phyloP scores from a whole-genome alignment of 2,888 invertebrate genomes.

The Onchidella celtica region DNA sequence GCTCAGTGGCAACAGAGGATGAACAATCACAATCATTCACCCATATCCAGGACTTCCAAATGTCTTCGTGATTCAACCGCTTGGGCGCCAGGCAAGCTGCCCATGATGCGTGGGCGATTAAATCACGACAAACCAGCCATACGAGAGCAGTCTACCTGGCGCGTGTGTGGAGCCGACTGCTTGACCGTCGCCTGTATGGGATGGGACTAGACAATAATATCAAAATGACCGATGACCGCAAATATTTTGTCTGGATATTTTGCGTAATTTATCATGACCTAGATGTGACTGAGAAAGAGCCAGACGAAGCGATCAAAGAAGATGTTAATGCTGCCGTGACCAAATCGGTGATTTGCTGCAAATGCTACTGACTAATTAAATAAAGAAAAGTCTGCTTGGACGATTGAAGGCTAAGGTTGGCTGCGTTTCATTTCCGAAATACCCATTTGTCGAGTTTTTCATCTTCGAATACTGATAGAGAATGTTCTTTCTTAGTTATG shows the following conservation, averaged over 20 bases:
- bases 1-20: too few relatives aligned
- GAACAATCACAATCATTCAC: too few relatives aligned
- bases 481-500: background rate
- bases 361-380: background rate
- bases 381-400: background rate
- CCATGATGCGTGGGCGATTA: background rate
- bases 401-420: background rate
- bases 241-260: too few relatives aligned
- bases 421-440: background rate
- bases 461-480: background rate
- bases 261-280: too few relatives aligned
- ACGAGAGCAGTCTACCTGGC: background rate
- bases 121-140: background rate
- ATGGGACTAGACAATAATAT: background rate
- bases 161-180: background rate
- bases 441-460: background rate
- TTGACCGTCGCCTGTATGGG: background rate
- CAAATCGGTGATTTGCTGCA: background rate
- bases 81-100: background rate
- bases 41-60: slow-evolving; percentile 5
- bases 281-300: background rate
- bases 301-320: background rate
- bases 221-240: too few relatives aligned
- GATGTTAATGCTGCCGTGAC: background rate
- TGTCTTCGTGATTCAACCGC: background rate